Conservation (phyloP, 2,113 vertebrate species). For the Bostrychus sinensis region DNA sequence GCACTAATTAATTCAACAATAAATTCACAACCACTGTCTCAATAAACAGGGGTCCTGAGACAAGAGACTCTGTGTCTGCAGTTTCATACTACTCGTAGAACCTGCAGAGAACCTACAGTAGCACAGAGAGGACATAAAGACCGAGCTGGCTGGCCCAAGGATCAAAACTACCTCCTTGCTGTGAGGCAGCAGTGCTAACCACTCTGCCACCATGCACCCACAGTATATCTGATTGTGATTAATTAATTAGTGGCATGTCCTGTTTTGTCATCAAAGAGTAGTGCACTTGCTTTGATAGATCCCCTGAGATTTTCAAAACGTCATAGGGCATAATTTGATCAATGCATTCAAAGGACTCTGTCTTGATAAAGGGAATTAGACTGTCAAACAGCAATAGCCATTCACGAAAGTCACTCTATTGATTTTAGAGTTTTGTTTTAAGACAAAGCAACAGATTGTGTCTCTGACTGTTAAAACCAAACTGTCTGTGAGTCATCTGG, state of each 20-base stretch:
- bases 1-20: no score
- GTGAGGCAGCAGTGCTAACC: no score
- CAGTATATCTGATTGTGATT: no score
- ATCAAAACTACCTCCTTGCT: no score
- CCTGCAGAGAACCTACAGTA: no score
- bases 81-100: no score
- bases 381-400: conserved; percentile 53
- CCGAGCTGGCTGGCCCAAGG: no score
- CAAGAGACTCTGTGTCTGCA: no score
- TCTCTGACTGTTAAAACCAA: conserved; percentile 41
- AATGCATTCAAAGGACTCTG: conserved; percentile 43
- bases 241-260: no score
- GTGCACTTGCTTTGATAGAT: conserved; percentile 8
- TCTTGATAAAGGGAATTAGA: conserved; percentile 60
- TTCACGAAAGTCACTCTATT: conserved; percentile 52
- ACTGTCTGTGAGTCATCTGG: conserved; percentile 33
- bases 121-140: no score
- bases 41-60: no score
- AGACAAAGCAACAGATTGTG: conserved; percentile 48
- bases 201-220: conserved; percentile 29
- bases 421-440: conserved; percentile 60
- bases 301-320: conserved; percentile 37
- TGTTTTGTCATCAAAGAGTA: conserved; percentile 34
- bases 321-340: conserved; percentile 44
- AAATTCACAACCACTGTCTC: no score